These are phyloP conservation scores for Tricholaema leucomelas DNA, from an alignment of 2,113 vertebrate species.

Conservation along the genomic window DNA sequence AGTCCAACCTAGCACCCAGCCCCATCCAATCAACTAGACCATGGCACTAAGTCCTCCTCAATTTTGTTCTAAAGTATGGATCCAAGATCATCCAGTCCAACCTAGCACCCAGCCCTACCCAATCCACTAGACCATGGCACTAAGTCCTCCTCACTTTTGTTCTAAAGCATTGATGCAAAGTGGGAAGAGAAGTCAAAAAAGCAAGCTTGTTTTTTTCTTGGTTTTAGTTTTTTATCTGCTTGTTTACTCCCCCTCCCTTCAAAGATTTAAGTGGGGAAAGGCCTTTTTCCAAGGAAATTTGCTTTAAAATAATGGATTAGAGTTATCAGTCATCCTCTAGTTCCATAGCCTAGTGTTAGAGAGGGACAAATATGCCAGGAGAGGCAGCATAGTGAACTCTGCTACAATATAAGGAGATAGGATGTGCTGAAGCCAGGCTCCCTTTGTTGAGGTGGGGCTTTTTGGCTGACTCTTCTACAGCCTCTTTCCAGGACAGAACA, in stretches of 20 bases:
- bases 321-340: not conserved
- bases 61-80: too few relatives aligned
- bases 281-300: not conserved
- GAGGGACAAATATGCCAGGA: not conserved
- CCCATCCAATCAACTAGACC: too few relatives aligned
- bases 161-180: not conserved
- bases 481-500: not conserved
- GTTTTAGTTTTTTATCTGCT: not conserved
- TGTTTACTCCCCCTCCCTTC: not conserved
- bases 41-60: too few relatives aligned
- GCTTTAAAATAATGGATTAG: not conserved
- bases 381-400: not conserved
- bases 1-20: too few relatives aligned
- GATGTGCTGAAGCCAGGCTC: not conserved
- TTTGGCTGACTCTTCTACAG: not conserved
- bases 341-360: not conserved
- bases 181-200: not conserved
- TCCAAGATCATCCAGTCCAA: too few relatives aligned
- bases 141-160: too few relatives aligned
- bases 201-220: not conserved
- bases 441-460: accelerated
- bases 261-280: not conserved
- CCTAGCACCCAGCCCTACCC: too few relatives aligned
- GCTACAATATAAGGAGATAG: not conserved
- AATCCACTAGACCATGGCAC: too few relatives aligned